phyloP scores from a whole-genome alignment of 1,140 invertebrate species.

The Carcinoscorpius rotundicauda region DNA sequence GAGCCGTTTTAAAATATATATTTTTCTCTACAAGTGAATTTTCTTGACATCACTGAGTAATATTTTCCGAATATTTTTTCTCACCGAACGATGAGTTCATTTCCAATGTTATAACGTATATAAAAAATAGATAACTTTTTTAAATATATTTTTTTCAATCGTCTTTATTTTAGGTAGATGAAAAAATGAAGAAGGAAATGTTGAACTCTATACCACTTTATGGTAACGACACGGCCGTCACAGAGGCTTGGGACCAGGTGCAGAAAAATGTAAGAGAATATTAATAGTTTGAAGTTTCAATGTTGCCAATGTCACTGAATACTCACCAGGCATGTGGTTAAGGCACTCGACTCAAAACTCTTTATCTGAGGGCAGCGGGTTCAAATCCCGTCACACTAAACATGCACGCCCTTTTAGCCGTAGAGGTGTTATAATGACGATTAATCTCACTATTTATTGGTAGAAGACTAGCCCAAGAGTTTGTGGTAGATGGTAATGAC shows the following conservation, averaged over 20 bases:
- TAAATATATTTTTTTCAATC: not conserved
- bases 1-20: no score
- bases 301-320: no score
- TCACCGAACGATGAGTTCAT: not conserved
- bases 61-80: not conserved
- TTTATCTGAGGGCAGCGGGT: not conserved
- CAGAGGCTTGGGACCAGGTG: slow-evolving; percentile 57
- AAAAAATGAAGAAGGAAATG: slow-evolving; percentile 53
- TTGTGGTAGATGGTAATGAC: no score
- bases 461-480: no score
- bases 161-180: slow-evolving; percentile 23
- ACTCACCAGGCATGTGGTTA: no score
- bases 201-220: slow-evolving; percentile 45
- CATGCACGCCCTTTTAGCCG: no score
- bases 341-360: not conserved
- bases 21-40: no score
- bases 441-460: no score
- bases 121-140: not conserved
- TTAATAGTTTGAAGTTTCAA: not conserved
- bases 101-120: not conserved
- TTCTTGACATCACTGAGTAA: not conserved
- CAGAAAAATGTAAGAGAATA: slow-evolving; percentile 22
- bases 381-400: no score
- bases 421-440: no score
- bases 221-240: slow-evolving; percentile 41